Evolutionary conservation across 2,113 vertebrate species (phyloP), one percentile per base, ranked within the genome.

Genomic region (Cheirogaleus medius): DNA sequence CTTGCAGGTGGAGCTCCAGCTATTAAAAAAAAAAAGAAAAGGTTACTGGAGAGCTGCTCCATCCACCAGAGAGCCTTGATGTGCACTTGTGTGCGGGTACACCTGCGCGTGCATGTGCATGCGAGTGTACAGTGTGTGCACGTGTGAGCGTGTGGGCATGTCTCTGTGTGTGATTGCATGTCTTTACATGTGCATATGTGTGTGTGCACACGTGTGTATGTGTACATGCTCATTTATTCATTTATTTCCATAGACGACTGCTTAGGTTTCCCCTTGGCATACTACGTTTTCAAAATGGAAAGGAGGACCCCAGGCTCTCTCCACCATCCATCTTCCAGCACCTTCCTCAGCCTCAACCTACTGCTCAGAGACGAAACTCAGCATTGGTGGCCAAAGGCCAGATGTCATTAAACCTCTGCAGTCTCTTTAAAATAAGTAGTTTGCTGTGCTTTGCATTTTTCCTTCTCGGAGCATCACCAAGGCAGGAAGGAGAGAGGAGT

Each of bases 1-100:
- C 99, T 66, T 98, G 98, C 98, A 99, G 96, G n/a, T 97, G 98
- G 56, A 99, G 98, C 95, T 99, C 98, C 98, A 99, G 98, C 99
- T 99, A 97, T 47, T 42, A 64, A 73, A 95, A 7, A 17, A 95
- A 39, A 63, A 5, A 90, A n/a, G n/a, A n/a, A 14, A 3, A 0
- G 37, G 90, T 76, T 15, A 84, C 1, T 29, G 8, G 17, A 54
- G 49, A 39, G 11, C 37, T 3, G 13, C 68, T 20, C 15, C 15
- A 10, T 5, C 47, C 29, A 15, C 42, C 32, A 1, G 69, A 1
- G 69, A 32, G 23, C 21, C 18, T 12, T 12, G 12, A 14, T 14
- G 37, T 44, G 27, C 73, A 10, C 0, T 3, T 25, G 29, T 47
- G 21, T 58, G 10, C 3, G 1, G 17, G 32, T 27, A 8, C 11